Base-by-base conservation (phyloP, 2,113 vertebrate species). In the Boulengeromyrus knoepffleri region DNA sequence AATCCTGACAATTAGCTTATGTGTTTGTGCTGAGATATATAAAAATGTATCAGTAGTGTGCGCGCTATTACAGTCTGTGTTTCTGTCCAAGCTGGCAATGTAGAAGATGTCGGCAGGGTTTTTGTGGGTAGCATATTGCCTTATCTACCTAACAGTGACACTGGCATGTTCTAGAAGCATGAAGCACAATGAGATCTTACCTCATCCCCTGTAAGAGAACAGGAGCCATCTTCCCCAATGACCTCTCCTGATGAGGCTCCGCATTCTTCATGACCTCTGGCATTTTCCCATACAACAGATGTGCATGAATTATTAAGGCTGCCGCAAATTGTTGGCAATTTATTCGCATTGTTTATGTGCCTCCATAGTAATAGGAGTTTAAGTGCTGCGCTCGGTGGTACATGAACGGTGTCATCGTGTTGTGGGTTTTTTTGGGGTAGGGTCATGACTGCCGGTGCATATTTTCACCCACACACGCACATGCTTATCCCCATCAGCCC, bases 301-400 rank as follows among this genome's bases (percentile, higher is more conserved):
- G 74, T 80, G 74, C 36, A 80, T 80, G 74, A 80, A 80, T 80
- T 80, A 80, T 80, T 80, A 80, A 80, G 74, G 36, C 74, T 4
- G 36, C 12, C 19, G 36, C 74, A 80, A 80, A 42, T 42, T 80
- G 74, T 80, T n/a, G 31, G 66, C 66, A 74, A 74, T 74, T 36
- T 74, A 74, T 74, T 74, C 2, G 74, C 74, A 80, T 80, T 80
- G 74, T 80, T 80, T 80, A 80, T 42, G 36, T 19, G 36, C 74
- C 74, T 80, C 74, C 74, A 42, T 80, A 80, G 36, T 80, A 80
- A 80, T 80, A 19, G 74, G 36, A 15, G 74, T 42, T 19, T 42
- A 42, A 80, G 74, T 80, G 74, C 17, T 1, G 17, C 0, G 15
- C 31, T 77, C 31, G 1, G 31, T 2, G 31, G 31, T 77, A 39